phyloP scores from a whole-genome alignment of 2,888 invertebrate genomes.

The Litoditis marina region DNA sequence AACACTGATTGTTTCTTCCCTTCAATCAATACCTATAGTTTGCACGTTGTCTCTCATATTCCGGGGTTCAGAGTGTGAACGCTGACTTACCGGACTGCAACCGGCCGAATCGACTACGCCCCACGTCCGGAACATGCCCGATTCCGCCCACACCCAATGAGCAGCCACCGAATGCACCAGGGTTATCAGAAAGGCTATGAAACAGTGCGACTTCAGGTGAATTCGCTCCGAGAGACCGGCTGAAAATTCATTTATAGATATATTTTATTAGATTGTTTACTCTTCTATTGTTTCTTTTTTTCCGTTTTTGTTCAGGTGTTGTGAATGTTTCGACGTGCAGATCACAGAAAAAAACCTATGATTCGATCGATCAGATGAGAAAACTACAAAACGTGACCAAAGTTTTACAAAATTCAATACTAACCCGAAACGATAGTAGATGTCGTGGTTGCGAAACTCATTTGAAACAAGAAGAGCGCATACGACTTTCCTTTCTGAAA shows the following conservation, averaged over 20 bases:
- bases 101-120: slow-evolving; percentile 57
- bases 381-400: neutral
- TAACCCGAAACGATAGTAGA: slow-evolving; percentile 56
- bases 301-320: no score
- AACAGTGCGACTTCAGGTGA: slow-evolving; percentile 53
- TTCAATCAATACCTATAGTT: no score
- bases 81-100: slow-evolving; percentile 47
- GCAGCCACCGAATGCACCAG: slow-evolving; percentile 52
- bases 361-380: neutral
- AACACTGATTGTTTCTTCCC: no score
- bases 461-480: slow-evolving; percentile 54
- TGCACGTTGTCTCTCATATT: no score
- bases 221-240: slow-evolving; percentile 58
- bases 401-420: neutral
- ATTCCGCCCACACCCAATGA: slow-evolving; percentile 50
- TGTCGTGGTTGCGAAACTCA: slow-evolving; percentile 56
- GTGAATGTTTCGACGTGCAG: no score
- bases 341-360: neutral
- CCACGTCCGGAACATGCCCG: slow-evolving; percentile 49
- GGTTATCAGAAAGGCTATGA: slow-evolving; percentile 41
- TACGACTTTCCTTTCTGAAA: slow-evolving; percentile 35
- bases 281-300: no score
- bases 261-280: no score
- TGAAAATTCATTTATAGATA: slow-evolving; percentile 29
- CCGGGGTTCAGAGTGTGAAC: no score